Evolutionary conservation across 2,797 vertebrate species (phyloP).

Genomic region (Nannoperca obscura): DNA sequence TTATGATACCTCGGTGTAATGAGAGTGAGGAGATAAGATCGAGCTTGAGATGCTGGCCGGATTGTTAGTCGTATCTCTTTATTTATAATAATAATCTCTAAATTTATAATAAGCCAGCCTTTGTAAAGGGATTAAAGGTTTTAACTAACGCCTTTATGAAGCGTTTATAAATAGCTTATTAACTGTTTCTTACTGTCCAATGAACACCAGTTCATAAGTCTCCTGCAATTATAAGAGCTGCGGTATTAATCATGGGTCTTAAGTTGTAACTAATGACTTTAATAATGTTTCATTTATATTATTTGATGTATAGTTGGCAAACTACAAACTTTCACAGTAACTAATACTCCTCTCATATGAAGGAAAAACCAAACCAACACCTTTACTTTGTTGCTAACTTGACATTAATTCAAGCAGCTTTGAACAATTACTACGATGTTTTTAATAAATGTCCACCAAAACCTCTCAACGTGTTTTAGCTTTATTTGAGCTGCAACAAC

Average conservation of each 20-base stretch:
- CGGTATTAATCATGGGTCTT: not conserved
- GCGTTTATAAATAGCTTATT: not conserved
- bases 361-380: too few relatives aligned
- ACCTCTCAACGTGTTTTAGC: not conserved
- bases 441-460: not conserved
- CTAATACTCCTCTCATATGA: too few relatives aligned
- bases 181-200: not conserved
- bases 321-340: too few relatives aligned
- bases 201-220: not conserved
- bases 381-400: too few relatives aligned
- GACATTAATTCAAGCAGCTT: too few relatives aligned
- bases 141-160: not conserved
- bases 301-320: too few relatives aligned
- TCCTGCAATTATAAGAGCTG: not conserved
- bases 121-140: not conserved
- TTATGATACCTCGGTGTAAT: slow-evolving; percentile 14
- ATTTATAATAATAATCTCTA: too few relatives aligned
- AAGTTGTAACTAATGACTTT: too few relatives aligned
- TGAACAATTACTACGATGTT: too few relatives aligned
- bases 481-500: not conserved
- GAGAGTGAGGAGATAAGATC: not conserved
- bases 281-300: too few relatives aligned
- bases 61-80: too few relatives aligned
- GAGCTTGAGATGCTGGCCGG: not conserved
- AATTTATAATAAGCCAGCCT: not conserved